These are phyloP conservation scores for Muraenolepis orangiensis DNA, from an alignment of 2,797 vertebrate species.

Conservation along the genomic window DNA sequence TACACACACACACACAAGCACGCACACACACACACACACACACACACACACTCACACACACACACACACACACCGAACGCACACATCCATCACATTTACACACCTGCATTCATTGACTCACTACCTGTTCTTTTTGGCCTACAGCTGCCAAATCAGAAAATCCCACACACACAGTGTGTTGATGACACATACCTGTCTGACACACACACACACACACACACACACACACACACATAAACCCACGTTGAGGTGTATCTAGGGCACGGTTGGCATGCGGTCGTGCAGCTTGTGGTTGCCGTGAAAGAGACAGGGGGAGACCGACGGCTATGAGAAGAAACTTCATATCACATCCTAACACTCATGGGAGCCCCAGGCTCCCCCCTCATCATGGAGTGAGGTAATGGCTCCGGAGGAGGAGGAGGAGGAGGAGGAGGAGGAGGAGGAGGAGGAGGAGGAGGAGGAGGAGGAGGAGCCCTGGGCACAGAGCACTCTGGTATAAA, in stretches of 20 bases:
- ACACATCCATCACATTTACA: not conserved
- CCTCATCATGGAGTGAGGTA: not conserved
- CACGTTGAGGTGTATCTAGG: slow-evolving; percentile 12
- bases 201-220: slow-evolving; percentile 6
- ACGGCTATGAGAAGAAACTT: too few relatives aligned
- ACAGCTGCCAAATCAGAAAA: slow-evolving; percentile 29
- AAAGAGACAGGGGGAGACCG: not conserved
- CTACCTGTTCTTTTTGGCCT: slow-evolving; percentile 11
- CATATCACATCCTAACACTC: too few relatives aligned
- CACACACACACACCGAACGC: not conserved
- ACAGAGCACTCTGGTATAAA: not conserved
- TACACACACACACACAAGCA: not conserved
- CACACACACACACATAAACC: slow-evolving; percentile 1
- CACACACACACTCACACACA: not conserved
- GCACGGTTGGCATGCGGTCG: not conserved
- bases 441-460: not conserved
- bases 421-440: not conserved
- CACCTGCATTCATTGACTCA: not conserved
- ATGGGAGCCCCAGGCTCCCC: not conserved
- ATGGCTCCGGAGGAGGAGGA: not conserved
- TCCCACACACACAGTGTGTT: slow-evolving; percentile 18
- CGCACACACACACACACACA: slow-evolving; percentile 5
- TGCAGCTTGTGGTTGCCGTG: not conserved
- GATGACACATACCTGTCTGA: slow-evolving; percentile 45
- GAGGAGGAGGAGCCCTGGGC: not conserved